Evolutionary conservation across 1,140 invertebrate genomes (phyloP).

Genomic region (Acromyrmex echinatior): DNA sequence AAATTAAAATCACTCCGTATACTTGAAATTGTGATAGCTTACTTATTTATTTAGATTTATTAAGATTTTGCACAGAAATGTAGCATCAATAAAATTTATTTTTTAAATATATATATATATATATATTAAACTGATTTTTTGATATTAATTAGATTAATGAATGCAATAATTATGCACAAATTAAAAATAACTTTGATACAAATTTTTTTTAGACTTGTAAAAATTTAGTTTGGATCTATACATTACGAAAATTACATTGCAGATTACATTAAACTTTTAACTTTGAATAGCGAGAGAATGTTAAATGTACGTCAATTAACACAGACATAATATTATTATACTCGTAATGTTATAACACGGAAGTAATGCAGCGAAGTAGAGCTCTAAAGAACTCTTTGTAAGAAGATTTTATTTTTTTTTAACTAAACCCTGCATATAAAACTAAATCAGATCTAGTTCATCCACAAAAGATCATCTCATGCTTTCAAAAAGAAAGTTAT

Average conservation of each 20-base stretch:
- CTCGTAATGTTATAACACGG: neutral
- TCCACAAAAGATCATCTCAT: neutral
- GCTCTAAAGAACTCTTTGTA: neutral
- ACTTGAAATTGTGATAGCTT: neutral
- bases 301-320: neutral
- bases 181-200: neutral
- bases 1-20: neutral
- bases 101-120: neutral
- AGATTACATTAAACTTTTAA: slow-evolving; percentile 1
- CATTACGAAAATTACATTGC: neutral
- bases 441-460: neutral
- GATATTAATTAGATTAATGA: neutral
- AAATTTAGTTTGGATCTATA: neutral
- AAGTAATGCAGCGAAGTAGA: neutral
- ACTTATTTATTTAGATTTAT: neutral
- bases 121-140: neutral
- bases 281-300: neutral
- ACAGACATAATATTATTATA: neutral
- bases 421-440: neutral
- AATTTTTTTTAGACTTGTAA: neutral
- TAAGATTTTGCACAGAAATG: slow-evolving; percentile 10
- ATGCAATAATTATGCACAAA: neutral
- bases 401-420: slow-evolving; percentile 5
- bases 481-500: neutral
- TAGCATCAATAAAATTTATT: neutral